Evolutionary conservation across 2,888 invertebrate genomes (phyloP).

Genomic region (Orchesellides sinensis): DNA sequence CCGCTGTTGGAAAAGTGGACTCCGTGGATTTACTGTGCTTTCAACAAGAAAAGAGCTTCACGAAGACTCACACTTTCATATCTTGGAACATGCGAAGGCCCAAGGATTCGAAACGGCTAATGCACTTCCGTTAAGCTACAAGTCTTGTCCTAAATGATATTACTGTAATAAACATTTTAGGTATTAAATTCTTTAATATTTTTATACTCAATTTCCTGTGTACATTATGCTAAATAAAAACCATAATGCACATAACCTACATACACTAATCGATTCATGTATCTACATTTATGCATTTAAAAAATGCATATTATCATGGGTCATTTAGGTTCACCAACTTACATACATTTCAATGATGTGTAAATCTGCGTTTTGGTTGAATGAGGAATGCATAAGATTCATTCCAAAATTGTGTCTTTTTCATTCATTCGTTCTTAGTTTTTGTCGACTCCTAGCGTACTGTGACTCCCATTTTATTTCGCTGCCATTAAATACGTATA

Average conservation of each 20-base stretch:
- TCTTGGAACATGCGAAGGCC: constrained; percentile 65
- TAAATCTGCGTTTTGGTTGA: no score
- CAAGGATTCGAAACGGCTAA: constrained; percentile 68
- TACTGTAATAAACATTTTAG: not conserved
- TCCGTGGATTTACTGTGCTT: constrained; percentile 59
- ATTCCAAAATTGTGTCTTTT: no score
- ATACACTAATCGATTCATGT: not conserved
- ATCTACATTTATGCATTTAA: not conserved
- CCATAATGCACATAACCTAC: no score
- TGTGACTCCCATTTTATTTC: no score
- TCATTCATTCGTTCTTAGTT: no score
- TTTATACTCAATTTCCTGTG: not conserved
- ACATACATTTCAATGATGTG: no score
- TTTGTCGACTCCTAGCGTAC: no score
- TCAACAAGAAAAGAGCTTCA: constrained; percentile 65
- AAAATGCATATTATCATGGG: no score
- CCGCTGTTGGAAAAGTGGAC: constrained; percentile 64
- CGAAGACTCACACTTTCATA: constrained; percentile 65
- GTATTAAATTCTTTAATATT: not conserved
- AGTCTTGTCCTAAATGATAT: constrained; percentile 47
- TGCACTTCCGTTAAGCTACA: constrained; percentile 64
- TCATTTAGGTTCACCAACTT: no score
- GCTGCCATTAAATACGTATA: no score
- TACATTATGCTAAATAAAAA: no score
- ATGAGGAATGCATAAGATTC: no score